A percentile compares a stretch with the other conserved stretches of the same genome.
These are phyloP conservation scores for Ciconia maguari DNA, from an alignment of 2,113 vertebrate species.

Conservation along the genomic window DNA sequence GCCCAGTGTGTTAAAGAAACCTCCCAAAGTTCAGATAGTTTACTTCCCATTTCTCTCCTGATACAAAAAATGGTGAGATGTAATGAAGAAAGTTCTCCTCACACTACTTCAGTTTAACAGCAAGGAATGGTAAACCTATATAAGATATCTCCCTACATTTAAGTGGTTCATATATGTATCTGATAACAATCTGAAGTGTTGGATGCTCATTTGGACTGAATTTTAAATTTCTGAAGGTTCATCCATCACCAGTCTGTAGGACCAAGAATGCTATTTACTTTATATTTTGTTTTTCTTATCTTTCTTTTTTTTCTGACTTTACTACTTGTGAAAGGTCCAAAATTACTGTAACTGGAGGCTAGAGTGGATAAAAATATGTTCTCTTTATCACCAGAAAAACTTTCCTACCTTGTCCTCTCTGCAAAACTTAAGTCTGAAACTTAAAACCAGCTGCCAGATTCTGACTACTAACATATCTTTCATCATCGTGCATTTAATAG, in stretches of 20 bases:
- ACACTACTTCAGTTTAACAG: neutral
- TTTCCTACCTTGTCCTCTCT: neutral
- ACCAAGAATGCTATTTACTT: neutral
- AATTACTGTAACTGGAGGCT: neutral
- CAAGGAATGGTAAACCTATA: neutral
- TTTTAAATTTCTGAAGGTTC: neutral
- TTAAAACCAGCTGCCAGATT: neutral
- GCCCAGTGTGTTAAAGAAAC: neutral
- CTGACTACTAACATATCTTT: neutral
- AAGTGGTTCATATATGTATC: neutral
- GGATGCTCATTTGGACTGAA: neutral
- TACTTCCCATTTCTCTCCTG: neutral
- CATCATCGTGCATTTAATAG: neutral
- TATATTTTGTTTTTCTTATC: neutral
- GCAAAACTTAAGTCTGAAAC: neutral
- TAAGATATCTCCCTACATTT: neutral
- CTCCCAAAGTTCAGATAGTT: neutral
- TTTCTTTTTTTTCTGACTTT: rapidly evolving
- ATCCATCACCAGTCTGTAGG: neutral
- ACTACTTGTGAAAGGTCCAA: neutral
- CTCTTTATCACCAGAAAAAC: neutral
- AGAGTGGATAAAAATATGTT: neutral
- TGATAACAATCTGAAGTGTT: neutral
- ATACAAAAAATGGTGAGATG: neutral
- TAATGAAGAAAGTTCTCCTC: neutral